Evolutionary conservation across 2,113 vertebrate genomes (phyloP), one percentile per base, ranked within the genome.

Genomic region (Ochotona princeps): DNA sequence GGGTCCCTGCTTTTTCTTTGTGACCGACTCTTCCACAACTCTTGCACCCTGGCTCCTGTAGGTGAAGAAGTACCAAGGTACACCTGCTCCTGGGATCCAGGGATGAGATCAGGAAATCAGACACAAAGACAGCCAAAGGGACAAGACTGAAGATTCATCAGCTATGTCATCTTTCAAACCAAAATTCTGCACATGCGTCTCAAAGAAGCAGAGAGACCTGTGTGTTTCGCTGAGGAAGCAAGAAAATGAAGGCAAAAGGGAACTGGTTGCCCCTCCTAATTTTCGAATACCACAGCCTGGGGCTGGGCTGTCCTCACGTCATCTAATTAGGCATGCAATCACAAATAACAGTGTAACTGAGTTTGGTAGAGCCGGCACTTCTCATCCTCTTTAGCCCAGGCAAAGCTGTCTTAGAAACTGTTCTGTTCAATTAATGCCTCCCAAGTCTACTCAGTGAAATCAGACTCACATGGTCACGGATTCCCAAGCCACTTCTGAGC

Each of bases 361-460:
- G 93, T 86, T 91, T 66, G 51, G 47, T 9, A 83, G 83, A 92
- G 89, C 76, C 91, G n/a, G 44, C 30, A 57, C 83, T 47, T 86
- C 80, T 76, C n/a, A 83, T 4, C 60, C 89, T 73, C 85, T 49
- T 91, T 81, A 74, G 76, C 67, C 92, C 93, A 83, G 79, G 74
- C 89, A 88, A 54, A 85, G 63, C 87, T 82, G 70, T 65, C 38
- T 80, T 44, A 82, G 69, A 78, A 87, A 89, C 57, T 18, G 35
- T 67, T 30, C 89, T 73, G 32, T 66, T 30, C 51, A 63, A 63
- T 94, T 85, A 85, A 76, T 38, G 93, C 51, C 91, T 91, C 89
- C 92, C 13, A 44, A 67, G 76, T 69, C 87, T 65, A 11, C 78
- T 91, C 92, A 25, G 78, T 80, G 61, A 63, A 83, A 74, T 54